These are phyloP conservation scores for Chaetodon trifascialis DNA, from an alignment of 2,113 vertebrate species.

Conservation along the genomic window DNA sequence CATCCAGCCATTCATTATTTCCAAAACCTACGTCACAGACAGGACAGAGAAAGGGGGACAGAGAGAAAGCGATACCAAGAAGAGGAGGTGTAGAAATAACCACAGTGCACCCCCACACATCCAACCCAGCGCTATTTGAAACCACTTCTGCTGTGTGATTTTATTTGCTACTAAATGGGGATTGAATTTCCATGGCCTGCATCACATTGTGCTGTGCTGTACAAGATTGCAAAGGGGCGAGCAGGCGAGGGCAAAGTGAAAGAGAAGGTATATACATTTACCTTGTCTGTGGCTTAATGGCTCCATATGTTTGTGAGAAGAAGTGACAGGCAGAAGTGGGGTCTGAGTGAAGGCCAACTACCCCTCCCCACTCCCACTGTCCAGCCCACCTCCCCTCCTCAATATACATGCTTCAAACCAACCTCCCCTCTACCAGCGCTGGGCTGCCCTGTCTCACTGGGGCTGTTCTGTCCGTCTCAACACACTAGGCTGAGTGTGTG, in stretches of 20 bases:
- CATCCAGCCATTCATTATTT: slow-evolving; percentile 77
- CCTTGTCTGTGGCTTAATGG: slow-evolving; percentile 86
- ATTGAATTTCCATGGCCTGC: slow-evolving; percentile 85
- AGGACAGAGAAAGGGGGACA: slow-evolving; percentile 59
- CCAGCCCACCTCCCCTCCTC: slow-evolving; percentile 55
- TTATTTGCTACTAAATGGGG: slow-evolving; percentile 84
- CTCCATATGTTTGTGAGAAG: slow-evolving; percentile 86
- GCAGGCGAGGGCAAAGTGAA: slow-evolving; percentile 70
- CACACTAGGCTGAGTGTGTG: slow-evolving; percentile 65
- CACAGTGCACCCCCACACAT: slow-evolving; percentile 60
- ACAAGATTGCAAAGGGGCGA: slow-evolving; percentile 82
- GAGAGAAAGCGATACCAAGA: slow-evolving; percentile 72
- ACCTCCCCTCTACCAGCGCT: slow-evolving; percentile 39
- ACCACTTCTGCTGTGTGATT: slow-evolving; percentile 84
- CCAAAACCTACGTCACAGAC: slow-evolving; percentile 71
- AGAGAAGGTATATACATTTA: slow-evolving; percentile 84
- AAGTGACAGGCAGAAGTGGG: slow-evolving; percentile 86
- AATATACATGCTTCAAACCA: slow-evolving; percentile 74
- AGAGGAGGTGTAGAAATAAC: slow-evolving; percentile 81
- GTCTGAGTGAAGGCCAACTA: slow-evolving; percentile 83
- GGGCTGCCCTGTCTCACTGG: slow-evolving; percentile 55
- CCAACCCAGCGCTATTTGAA: slow-evolving; percentile 81
- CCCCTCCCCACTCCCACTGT: slow-evolving; percentile 46
- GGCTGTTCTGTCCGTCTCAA: slow-evolving; percentile 68
- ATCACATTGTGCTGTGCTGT: slow-evolving; percentile 87